Percentiles rank a stretch among this genome's conserved stretches.
phyloP scores from a whole-genome alignment of 2,888 invertebrate genomes.

The Biston stratarius region DNA sequence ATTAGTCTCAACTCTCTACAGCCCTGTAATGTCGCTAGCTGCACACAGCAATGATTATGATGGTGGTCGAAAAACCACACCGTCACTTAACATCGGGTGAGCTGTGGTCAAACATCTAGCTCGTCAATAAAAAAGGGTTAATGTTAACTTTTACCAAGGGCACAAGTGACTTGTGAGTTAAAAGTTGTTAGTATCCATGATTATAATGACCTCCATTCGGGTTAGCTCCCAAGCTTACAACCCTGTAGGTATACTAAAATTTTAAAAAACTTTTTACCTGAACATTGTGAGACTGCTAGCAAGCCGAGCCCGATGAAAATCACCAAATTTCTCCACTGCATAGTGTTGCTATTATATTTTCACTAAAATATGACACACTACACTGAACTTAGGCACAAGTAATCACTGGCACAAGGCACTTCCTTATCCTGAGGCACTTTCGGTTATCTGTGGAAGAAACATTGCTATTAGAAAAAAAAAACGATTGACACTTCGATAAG shows the following conservation, averaged over 20 bases:
- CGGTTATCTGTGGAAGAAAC: slow-evolving; percentile 63
- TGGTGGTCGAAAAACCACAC: no score
- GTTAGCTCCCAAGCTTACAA: neutral
- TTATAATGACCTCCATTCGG: no score
- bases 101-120: no score
- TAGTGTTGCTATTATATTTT: slow-evolving; percentile 57
- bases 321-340: slow-evolving; percentile 71
- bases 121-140: no score
- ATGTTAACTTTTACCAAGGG: no score
- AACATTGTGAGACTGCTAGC: slow-evolving; percentile 66
- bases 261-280: slow-evolving; percentile 61
- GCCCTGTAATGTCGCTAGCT: no score
- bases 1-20: no score
- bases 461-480: slow-evolving; percentile 26
- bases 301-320: slow-evolving; percentile 65
- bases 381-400: slow-evolving; percentile 43
- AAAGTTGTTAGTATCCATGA: no score
- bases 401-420: slow-evolving; percentile 79
- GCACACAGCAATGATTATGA: no score
- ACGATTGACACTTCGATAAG: no score
- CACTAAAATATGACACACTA: slow-evolving; percentile 56
- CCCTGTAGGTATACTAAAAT: neutral
- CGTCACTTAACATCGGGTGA: no score
- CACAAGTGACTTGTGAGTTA: no score
- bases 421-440: slow-evolving; percentile 67